Base-by-base conservation (phyloP, 1,140 invertebrate species). In the Homarus americanus region DNA sequence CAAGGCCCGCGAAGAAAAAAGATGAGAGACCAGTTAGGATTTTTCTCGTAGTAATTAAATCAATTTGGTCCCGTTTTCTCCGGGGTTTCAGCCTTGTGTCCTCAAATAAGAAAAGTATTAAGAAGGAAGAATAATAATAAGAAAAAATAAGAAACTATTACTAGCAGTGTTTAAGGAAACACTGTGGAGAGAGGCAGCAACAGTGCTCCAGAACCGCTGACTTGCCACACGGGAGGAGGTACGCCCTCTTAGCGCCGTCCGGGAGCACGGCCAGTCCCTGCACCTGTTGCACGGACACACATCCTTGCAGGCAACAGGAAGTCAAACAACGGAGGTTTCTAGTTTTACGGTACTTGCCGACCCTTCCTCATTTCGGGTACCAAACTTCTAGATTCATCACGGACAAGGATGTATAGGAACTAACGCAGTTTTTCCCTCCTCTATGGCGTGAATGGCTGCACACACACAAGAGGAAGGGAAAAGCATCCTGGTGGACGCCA, bases 311-410 rank as follows among this genome's bases (percentile, higher is more conserved):
- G 79, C 28, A 82, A 82, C 79, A 82, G 79, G 79, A 82, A 82
- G 79, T 82, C 79, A 82, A 53, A 82, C 79, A 82, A 82, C 79
- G 79, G 79, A 28, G 44, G 53, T 82, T 82, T 82, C 79, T 82
- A 36, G 44, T 82, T 82, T 82, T 82, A 63, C 79, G 79, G 79
- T 63, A 82, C 79, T 58, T 82, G 53, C 32, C 44, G 24, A 34
- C 53, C 53, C 53, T 24, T 58, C 20, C 53, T 7, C 44, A 49
- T 49, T 49, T 58, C 53, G 53, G 53, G 53, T 24, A 9, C 53
- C 20, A 2, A 58, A 24, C 20, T 24, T 58, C 20, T 10, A 38
- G n/a, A 34, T 36, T 58, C 53, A 5, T 24, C 53, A 24, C 10
- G 20, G 20, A 24, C 2, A 58, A 49, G 44, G 44, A 49, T 5